Evolutionary conservation across 2,888 invertebrate species (phyloP), one percentile per base, ranked within the genome.

Genomic region (Trissolcus brochymenae): DNA sequence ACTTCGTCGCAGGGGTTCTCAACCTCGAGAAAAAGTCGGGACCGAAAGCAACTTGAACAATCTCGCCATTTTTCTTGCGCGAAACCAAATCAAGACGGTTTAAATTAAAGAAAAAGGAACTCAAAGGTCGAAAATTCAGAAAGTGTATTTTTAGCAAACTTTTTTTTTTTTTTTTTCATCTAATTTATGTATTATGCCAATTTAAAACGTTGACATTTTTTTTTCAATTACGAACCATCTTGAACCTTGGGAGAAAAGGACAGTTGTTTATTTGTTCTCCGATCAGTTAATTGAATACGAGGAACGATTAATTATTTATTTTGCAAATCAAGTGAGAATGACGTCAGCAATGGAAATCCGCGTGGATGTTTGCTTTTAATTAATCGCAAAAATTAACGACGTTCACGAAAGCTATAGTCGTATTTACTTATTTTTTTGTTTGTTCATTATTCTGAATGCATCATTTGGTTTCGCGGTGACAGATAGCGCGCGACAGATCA

Each of bases 1-100:
- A 78, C 67, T 78, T 73, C 64, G 64, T 66, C 61, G 76, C 79
- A 78, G 79, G 25, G 80, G 60, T 66, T 74, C 79, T 80, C 80
- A 81, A 78, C 71, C 50, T 35, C 35, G 35, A n/a, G n/a, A 11
- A 35, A 35, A 35, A 25, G 25, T 25, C 4, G 25, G 4, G 25
- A 4, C 2, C 4, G 4, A 25, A 25, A 25, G 25, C 2, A 35
- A 35, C 35, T 35, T 9, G 9, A 35, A 11, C 0, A 9, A 35
- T 35, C 35, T 35, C 35, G 13, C 2, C 25, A 25, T 25, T 46
- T 7, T 19, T 14, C 59, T 49, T 21, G n/a, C 16, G 49, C 7
- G 49, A 13, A 13, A 1, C 14, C 50, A n/a, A 3, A 4, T 25
- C 25, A 25, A 3, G 25, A 25, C 25, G 21, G n/a, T n/a, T n/a